Percentiles rank a stretch among this genome's conserved stretches.
These are phyloP conservation scores for Buathra laborator DNA, from an alignment of 2,888 invertebrate species.

Conservation along the genomic window DNA sequence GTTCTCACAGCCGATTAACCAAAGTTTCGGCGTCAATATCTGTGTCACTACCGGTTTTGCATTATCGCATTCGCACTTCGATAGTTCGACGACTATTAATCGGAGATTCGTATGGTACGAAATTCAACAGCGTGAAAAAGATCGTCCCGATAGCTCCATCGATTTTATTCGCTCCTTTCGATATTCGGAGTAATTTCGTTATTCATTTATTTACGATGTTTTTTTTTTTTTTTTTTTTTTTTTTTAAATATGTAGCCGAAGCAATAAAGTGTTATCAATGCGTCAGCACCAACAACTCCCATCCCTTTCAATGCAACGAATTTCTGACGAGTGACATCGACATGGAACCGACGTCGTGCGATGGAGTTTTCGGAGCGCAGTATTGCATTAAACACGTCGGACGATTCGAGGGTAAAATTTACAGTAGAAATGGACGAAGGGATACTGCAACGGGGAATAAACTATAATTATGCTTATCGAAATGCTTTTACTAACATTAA, in stretches of 20 bases:
- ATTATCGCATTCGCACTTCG: constrained; percentile 50
- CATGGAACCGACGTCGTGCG: constrained; percentile 90
- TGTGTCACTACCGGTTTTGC: neutral
- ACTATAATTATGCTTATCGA: constrained; percentile 1
- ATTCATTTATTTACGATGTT: constrained; percentile 42
- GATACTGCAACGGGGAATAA: constrained; percentile 26
- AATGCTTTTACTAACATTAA: constrained; percentile 38
- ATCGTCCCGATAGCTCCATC: constrained; percentile 23
- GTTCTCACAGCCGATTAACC: constrained; percentile 36
- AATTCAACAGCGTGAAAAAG: constrained; percentile 11
- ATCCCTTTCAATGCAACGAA: constrained; percentile 94
- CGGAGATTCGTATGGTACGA: neutral
- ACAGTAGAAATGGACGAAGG: constrained; percentile 17
- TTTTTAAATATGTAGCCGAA: constrained; percentile 86
- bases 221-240: constrained; percentile 71
- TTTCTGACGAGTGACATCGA: constrained; percentile 89
- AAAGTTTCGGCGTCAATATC: constrained; percentile 5
- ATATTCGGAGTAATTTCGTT: constrained; percentile 21
- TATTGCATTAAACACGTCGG: constrained; percentile 98
- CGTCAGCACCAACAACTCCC: constrained; percentile 91
- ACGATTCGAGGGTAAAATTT: constrained; percentile 92
- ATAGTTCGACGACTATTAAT: constrained; percentile 7
- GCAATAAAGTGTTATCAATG: constrained; percentile 95
- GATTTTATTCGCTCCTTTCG: constrained; percentile 27
- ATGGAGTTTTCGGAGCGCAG: constrained; percentile 92